Percentiles rank a stretch among this genome's conserved stretches.
phyloP scores from a whole-genome alignment of 2,888 invertebrate genomes.

The Malthinus flaveolus region DNA sequence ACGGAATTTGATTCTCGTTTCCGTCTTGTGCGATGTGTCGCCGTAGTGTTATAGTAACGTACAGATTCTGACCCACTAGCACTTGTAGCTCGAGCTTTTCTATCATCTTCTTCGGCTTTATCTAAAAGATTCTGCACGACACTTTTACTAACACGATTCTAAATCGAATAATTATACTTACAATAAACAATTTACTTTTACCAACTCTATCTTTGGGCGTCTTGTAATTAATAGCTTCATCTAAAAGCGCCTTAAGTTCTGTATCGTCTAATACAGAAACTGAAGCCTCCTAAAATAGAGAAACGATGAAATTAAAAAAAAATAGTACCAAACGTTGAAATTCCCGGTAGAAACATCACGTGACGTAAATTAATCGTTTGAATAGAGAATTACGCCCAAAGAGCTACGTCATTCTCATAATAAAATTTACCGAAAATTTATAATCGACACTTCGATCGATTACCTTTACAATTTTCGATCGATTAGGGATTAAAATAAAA shows the following conservation, averaged over 20 bases:
- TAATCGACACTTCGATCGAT: no score
- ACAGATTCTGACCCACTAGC: slow-evolving; percentile 54
- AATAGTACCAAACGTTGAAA: background rate
- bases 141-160: no score
- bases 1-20: slow-evolving; percentile 55
- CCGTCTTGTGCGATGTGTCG: slow-evolving; percentile 50
- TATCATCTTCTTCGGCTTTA: slow-evolving; percentile 77
- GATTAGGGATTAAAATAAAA: background rate
- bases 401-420: slow-evolving; percentile 26
- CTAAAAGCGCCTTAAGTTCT: slow-evolving; percentile 74
- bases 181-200: slow-evolving; percentile 82
- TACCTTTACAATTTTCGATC: background rate
- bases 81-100: slow-evolving; percentile 61
- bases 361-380: slow-evolving; percentile 11
- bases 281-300: slow-evolving; percentile 32
- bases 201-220: slow-evolving; percentile 83
- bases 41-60: slow-evolving; percentile 55
- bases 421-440: background rate
- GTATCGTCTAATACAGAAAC: slow-evolving; percentile 69
- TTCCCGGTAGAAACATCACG: slow-evolving; percentile 15
- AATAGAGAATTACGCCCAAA: slow-evolving; percentile 26
- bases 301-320: background rate
- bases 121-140: slow-evolving; percentile 70
- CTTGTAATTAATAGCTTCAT: slow-evolving; percentile 84
- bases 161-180: slow-evolving; percentile 47